Conservation (phyloP, 2,113 vertebrate species). For the Macrotus californicus region DNA sequence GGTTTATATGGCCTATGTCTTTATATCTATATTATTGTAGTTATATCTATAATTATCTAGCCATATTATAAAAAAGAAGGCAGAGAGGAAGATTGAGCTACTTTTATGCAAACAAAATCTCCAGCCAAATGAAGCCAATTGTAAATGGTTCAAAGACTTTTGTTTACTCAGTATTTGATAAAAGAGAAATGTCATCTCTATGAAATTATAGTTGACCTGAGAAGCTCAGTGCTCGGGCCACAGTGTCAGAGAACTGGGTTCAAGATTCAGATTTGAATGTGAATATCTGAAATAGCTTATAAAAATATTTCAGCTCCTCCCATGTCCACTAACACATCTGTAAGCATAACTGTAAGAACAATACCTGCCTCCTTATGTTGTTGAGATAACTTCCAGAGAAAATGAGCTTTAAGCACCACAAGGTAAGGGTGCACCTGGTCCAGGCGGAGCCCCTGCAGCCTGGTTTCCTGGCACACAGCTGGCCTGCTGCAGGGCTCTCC, state of each 20-base stretch:
- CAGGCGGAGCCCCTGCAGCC: no score
- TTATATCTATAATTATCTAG: background rate
- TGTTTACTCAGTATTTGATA: background rate
- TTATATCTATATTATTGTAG: background rate
- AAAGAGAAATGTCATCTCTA: background rate
- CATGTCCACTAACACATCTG: background rate
- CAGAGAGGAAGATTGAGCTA: background rate
- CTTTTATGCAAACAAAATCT: background rate
- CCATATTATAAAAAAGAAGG: background rate
- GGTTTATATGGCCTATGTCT: background rate
- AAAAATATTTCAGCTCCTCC: no score
- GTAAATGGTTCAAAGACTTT: background rate
- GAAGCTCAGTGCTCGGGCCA: fast-evolving
- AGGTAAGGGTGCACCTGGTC: background rate
- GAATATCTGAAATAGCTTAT: no score
- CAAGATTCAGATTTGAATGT: no score
- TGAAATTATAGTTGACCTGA: background rate
- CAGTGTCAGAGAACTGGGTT: background rate
- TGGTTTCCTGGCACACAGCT: background rate
- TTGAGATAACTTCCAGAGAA: background rate
- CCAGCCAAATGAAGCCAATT: background rate
- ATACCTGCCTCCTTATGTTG: background rate
- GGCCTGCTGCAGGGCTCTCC: no score
- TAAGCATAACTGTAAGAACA: background rate
- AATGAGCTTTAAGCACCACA: background rate